Conservation (phyloP, 2,888 invertebrate genomes). For the Gryllus longicercus region DNA sequence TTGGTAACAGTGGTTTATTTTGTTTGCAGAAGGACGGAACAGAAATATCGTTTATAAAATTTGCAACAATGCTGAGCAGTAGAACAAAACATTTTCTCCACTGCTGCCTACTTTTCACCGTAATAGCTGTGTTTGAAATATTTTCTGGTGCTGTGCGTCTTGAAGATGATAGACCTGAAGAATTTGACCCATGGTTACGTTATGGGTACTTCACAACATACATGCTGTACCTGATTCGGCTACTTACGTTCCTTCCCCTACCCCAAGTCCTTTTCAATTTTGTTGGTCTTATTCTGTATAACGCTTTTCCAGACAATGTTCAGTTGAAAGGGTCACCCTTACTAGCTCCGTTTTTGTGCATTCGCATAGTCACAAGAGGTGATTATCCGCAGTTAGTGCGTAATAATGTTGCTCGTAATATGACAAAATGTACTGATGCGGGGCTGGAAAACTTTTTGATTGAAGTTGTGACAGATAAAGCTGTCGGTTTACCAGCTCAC, state of each 20-base stretch:
- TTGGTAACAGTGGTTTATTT: too few species aligned
- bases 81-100: conserved; percentile 76
- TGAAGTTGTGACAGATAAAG: conserved; percentile 93
- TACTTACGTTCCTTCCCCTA: conserved; percentile 78
- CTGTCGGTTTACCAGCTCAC: conserved; percentile 67
- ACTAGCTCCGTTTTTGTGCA: conserved; percentile 89
- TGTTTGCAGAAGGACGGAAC: too few species aligned
- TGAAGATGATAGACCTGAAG: conserved; percentile 51
- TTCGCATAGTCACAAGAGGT: conserved; percentile 90
- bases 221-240: conserved; percentile 71
- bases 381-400: conserved; percentile 89
- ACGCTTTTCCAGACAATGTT: conserved; percentile 92
- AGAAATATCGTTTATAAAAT: neutral
- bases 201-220: conserved; percentile 75
- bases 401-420: conserved; percentile 79
- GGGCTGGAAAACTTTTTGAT: conserved; percentile 93
- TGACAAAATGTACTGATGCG: conserved; percentile 81
- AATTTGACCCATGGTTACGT: conserved; percentile 74
- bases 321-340: conserved; percentile 84
- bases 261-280: conserved; percentile 89
- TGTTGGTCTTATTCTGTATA: conserved; percentile 81
- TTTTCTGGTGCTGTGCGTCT: conserved; percentile 58
- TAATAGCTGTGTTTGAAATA: conserved; percentile 72
- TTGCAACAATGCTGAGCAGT: conserved; percentile 47
- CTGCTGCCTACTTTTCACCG: conserved; percentile 67